These are phyloP conservation scores for Ceyx erithaca DNA, from an alignment of 2,797 vertebrate genomes.

Conservation along the genomic window DNA sequence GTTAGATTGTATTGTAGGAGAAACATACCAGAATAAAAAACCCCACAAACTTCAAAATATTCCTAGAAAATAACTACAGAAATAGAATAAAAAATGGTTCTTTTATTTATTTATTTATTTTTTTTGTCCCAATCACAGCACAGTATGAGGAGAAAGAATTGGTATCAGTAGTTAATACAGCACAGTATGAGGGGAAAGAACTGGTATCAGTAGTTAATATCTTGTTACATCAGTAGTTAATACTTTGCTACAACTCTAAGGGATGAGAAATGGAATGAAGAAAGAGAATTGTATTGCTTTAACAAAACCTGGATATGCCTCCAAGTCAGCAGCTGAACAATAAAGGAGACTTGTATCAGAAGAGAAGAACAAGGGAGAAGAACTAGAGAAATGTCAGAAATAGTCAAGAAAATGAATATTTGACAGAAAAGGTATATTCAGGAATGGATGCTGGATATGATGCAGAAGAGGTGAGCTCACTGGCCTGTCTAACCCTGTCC, in stretches of 20 bases:
- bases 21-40: background rate
- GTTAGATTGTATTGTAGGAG: background rate
- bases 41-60: background rate
- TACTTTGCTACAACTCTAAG: background rate
- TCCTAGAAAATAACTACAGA: background rate
- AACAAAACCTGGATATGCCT: background rate
- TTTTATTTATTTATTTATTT: background rate
- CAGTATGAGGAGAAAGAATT: background rate
- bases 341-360: background rate
- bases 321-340: slow-evolving; percentile 1
- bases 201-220: background rate
- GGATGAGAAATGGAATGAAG: background rate
- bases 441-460: background rate
- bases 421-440: background rate
- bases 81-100: background rate
- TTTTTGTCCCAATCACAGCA: background rate
- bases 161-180: background rate
- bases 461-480: background rate
- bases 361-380: background rate
- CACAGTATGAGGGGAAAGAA: background rate
- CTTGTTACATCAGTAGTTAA: background rate
- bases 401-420: background rate
- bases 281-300: background rate
- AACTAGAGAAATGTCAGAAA: background rate
- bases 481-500: background rate